Percentiles rank a stretch among this genome's conserved stretches.
These are phyloP conservation scores for Nemurella pictetii DNA, from an alignment of 2,888 invertebrate genomes.

Conservation along the genomic window DNA sequence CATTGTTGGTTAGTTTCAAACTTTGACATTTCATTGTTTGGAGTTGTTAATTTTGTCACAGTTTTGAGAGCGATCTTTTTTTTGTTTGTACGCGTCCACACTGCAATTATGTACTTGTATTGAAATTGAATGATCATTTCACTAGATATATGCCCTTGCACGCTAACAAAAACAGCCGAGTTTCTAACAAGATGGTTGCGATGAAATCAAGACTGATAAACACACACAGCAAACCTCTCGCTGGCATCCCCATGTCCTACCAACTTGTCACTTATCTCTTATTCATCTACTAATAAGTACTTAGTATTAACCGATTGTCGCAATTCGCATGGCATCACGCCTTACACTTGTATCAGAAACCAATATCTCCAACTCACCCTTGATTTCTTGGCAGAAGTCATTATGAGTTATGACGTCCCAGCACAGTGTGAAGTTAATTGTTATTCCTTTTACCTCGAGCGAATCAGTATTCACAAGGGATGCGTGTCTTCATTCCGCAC, in stretches of 20 bases:
- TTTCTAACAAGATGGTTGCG: background rate
- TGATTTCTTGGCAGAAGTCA: background rate
- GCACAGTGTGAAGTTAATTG: background rate
- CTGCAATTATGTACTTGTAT: background rate
- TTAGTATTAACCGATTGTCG: background rate
- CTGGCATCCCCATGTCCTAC: too few species aligned
- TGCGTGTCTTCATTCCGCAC: background rate
- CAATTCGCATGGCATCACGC: background rate
- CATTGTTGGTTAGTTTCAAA: slow-evolving; percentile 10
- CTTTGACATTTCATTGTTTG: slow-evolving; percentile 4
- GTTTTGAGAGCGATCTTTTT: background rate
- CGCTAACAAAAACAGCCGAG: background rate
- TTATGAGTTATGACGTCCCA: background rate
- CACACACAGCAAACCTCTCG: background rate
- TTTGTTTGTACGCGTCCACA: background rate
- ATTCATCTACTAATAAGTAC: too few species aligned
- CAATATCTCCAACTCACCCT: background rate
- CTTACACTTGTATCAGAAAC: background rate
- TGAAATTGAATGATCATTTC: too few species aligned
- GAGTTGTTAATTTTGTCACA: background rate
- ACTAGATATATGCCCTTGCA: background rate
- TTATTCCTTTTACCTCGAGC: background rate
- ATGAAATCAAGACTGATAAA: background rate
- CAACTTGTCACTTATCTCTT: background rate
- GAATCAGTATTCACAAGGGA: too few species aligned